Evolutionary conservation across 2,888 invertebrate species (phyloP).

Genomic region (Watsonalla binaria): DNA sequence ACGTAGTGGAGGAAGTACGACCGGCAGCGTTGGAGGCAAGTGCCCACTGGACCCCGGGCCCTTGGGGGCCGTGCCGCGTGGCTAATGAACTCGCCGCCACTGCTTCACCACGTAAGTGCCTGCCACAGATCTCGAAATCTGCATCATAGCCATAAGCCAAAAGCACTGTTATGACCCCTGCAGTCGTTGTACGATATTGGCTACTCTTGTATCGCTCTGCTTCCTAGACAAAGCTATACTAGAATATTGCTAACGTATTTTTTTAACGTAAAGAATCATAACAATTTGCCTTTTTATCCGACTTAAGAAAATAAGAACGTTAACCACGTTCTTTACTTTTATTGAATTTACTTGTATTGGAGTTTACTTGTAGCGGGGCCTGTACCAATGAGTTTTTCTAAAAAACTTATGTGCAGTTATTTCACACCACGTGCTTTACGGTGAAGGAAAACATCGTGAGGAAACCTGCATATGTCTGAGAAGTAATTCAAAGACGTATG

Average conservation of each 20-base stretch:
- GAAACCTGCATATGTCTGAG: no score
- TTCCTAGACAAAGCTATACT: no score
- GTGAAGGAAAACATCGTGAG: no score
- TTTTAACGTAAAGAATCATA: neutral
- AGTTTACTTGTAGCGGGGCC: no score
- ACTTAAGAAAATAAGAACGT: neutral
- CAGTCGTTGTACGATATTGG: no score
- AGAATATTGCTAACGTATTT: neutral
- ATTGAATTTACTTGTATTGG: no score
- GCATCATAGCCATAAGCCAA: neutral
- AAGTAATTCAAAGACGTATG: no score
- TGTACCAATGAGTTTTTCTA: no score
- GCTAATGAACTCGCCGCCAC: conserved; percentile 55
- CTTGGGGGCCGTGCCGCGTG: conserved; percentile 71
- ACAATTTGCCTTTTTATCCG: neutral
- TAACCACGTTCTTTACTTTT: neutral
- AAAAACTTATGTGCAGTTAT: no score
- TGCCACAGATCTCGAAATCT: neutral
- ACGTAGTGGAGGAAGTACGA: conserved; percentile 65
- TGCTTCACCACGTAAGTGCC: conserved; percentile 34
- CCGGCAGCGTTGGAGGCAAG: conserved; percentile 65
- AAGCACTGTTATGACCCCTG: neutral
- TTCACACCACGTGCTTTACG: no score
- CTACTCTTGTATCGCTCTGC: no score
- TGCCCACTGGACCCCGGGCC: conserved; percentile 76